Percentiles rank a stretch among this genome's conserved stretches.
phyloP scores from a whole-genome alignment of 2,797 vertebrate species.

The Psittacula derbiana region DNA sequence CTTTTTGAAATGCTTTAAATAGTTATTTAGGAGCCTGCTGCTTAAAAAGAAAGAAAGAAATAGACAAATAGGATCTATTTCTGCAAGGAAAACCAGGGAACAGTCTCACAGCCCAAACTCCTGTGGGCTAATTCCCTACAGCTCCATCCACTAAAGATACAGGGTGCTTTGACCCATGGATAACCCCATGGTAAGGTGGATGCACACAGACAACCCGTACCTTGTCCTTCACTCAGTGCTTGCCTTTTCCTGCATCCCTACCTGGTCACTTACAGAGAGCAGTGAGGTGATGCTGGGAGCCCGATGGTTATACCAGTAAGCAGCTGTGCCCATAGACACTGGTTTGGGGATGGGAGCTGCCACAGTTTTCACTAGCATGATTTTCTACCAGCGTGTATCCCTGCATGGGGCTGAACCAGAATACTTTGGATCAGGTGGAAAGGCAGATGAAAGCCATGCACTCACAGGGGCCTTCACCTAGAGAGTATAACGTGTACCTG shows the following conservation, averaged over 20 bases:
- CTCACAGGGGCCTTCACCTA: background rate
- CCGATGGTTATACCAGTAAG: background rate
- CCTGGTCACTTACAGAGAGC: background rate
- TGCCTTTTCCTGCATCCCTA: background rate
- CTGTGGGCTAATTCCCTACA: background rate
- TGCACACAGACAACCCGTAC: background rate
- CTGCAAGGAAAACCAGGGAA: background rate
- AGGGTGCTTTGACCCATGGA: background rate
- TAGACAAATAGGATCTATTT: background rate
- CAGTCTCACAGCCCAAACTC: background rate
- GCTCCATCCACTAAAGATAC: background rate
- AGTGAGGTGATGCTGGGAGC: background rate
- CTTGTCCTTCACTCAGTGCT: background rate
- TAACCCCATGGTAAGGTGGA: background rate
- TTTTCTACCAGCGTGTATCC: background rate
- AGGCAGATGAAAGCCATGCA: background rate
- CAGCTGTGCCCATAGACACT: background rate
- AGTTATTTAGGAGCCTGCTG: background rate
- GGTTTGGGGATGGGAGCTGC: background rate
- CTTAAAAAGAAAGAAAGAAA: background rate
- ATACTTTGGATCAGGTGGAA: background rate
- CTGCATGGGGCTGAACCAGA: background rate
- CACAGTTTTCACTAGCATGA: background rate
- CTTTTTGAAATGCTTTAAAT: constrained; percentile 26
- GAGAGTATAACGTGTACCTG: background rate